These are phyloP conservation scores for Stegodyphus dumicola DNA, from an alignment of 1,140 invertebrate genomes.

Conservation along the genomic window DNA sequence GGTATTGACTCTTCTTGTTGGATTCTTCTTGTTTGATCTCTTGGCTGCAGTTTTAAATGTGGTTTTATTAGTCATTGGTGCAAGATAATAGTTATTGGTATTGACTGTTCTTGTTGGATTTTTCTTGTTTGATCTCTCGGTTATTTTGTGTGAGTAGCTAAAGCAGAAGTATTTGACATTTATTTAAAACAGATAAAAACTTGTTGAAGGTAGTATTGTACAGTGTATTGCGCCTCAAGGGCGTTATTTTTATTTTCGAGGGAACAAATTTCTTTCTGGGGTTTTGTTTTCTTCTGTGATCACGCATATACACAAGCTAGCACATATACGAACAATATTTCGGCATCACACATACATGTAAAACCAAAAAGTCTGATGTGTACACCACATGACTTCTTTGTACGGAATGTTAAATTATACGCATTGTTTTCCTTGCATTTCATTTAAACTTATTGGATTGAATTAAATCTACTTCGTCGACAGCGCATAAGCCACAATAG, in stretches of 20 bases:
- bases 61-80: not conserved
- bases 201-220: not conserved
- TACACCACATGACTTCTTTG: no score
- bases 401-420: no score
- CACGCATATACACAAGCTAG: not conserved
- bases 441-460: no score
- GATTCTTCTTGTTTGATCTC: no score
- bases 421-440: no score
- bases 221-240: not conserved
- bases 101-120: not conserved
- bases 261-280: no score
- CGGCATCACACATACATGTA: not conserved
- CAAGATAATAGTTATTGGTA: not conserved
- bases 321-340: not conserved
- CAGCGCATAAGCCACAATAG: no score
- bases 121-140: conserved; percentile 7
- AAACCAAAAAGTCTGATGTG: no score
- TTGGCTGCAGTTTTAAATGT: not conserved
- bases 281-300: not conserved
- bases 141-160: not conserved
- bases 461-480: no score
- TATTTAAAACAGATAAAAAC: not conserved
- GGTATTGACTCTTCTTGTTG: no score
- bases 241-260: not conserved
- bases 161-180: not conserved